Percentiles rank a stretch among this genome's conserved stretches.
These are phyloP conservation scores for Lepidurus apus DNA, from an alignment of 1,140 invertebrate species.

Conservation along the genomic window DNA sequence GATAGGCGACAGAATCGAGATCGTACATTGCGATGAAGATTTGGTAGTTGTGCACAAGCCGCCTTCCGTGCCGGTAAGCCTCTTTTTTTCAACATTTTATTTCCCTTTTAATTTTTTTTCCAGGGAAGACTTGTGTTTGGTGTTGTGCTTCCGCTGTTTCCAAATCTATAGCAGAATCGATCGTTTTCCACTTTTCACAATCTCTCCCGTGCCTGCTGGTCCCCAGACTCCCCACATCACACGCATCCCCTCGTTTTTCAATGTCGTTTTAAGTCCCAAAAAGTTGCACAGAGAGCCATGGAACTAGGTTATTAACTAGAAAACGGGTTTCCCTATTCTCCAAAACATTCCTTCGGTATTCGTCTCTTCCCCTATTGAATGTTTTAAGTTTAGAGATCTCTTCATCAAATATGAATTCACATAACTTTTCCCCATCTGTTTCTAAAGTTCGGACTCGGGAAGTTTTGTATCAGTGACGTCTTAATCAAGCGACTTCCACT, in stretches of 20 bases:
- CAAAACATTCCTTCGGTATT: not conserved
- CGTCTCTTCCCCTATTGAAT: not conserved
- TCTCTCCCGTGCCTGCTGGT: slow-evolving; percentile 6
- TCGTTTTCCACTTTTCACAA: slow-evolving; percentile 19
- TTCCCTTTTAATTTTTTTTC: not conserved
- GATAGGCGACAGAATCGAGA: slow-evolving; percentile 83
- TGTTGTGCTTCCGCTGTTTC: not conserved
- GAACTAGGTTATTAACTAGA: slow-evolving; percentile 8
- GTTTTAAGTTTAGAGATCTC: not conserved
- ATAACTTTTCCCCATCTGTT: not conserved
- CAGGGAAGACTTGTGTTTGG: not conserved
- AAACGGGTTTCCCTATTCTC: not conserved
- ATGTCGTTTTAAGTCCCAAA: not conserved
- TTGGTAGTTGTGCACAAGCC: slow-evolving; percentile 99
- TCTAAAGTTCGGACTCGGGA: not conserved
- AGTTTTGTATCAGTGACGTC: not conserved
- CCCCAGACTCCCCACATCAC: not conserved
- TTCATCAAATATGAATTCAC: not conserved
- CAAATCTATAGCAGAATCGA: not conserved
- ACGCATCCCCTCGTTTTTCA: not conserved
- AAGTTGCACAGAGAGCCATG: not conserved
- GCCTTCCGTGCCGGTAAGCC: slow-evolving; percentile 87
- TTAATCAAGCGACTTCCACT: slow-evolving; percentile 35
- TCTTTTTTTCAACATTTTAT: slow-evolving; percentile 25
- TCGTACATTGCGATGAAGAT: slow-evolving; percentile 96